Conservation (phyloP, 2,888 invertebrate species). For the Bhutanitis thaidina region DNA sequence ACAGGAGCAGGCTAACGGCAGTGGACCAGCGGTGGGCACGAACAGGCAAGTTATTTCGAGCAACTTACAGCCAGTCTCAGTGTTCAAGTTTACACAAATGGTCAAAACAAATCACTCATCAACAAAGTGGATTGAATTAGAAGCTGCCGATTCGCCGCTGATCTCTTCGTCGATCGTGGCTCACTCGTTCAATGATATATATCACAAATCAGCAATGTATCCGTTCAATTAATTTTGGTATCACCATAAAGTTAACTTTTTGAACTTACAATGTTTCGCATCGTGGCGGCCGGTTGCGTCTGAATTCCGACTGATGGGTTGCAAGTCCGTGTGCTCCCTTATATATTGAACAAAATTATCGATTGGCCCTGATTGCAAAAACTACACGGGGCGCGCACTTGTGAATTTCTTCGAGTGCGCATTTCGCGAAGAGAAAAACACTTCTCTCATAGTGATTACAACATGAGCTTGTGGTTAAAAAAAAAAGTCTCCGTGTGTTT, state of each 20-base stretch:
- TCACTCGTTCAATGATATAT: no score
- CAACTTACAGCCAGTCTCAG: no score
- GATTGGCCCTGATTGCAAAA: constrained; percentile 46
- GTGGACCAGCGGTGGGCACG: no score
- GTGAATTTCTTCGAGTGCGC: constrained; percentile 34
- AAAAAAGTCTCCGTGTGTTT: background rate
- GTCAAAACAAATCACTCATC: no score
- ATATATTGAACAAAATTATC: constrained; percentile 52
- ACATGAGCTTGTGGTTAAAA: background rate
- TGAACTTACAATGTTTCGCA: constrained; percentile 54
- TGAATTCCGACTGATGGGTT: constrained; percentile 50
- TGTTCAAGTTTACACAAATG: no score
- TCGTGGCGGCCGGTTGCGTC: constrained; percentile 38
- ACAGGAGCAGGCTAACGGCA: no score
- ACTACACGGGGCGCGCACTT: constrained; percentile 39
- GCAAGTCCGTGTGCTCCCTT: constrained; percentile 33
- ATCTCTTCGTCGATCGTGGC: no score
- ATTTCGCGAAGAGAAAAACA: constrained; percentile 21
- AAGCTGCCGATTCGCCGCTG: no score
- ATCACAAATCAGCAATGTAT: no score
- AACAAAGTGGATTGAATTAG: no score
- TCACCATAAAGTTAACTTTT: background rate
- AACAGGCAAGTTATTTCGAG: no score
- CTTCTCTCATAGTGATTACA: constrained; percentile 2
- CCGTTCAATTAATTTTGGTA: background rate